Evolutionary conservation across 2,888 invertebrate genomes (phyloP).

Genomic region (Oasisia sp.): DNA sequence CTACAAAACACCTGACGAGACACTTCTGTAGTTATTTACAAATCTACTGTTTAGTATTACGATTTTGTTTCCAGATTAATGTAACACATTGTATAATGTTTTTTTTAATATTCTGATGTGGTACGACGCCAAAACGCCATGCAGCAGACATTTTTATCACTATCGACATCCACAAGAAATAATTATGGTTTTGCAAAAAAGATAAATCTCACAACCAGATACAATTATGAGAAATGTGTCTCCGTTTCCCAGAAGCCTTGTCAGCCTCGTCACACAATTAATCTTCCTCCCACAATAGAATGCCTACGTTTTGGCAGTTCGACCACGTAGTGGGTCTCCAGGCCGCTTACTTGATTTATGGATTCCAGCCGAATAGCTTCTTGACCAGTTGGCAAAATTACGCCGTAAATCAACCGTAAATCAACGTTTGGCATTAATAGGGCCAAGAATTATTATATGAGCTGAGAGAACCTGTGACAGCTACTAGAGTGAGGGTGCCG

Average conservation of each 20-base stretch:
- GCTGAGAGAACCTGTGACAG: not conserved
- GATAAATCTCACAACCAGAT: not conserved
- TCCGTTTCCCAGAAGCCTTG: not conserved
- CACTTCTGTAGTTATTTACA: not conserved
- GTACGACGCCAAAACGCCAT: no score
- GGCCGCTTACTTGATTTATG: not conserved
- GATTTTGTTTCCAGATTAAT: no score
- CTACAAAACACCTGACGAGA: not conserved
- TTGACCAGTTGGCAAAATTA: not conserved
- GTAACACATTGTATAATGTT: no score
- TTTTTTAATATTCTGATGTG: no score
- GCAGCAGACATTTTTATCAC: not conserved
- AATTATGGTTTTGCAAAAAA: not conserved
- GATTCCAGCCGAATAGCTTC: not conserved
- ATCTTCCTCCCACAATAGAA: not conserved
- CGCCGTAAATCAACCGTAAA: slow-evolving; percentile 1
- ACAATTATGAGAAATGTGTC: not conserved
- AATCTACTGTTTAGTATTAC: not conserved
- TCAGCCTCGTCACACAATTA: not conserved
- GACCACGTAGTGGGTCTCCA: not conserved
- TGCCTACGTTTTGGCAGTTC: not conserved
- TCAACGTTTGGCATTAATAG: slow-evolving; percentile 4
- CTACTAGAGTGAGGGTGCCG: not conserved
- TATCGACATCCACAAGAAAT: not conserved
- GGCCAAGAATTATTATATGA: not conserved